These are phyloP conservation scores for Procambarus virginalis DNA, from an alignment of 1,140 invertebrate genomes.

Conservation along the genomic window DNA sequence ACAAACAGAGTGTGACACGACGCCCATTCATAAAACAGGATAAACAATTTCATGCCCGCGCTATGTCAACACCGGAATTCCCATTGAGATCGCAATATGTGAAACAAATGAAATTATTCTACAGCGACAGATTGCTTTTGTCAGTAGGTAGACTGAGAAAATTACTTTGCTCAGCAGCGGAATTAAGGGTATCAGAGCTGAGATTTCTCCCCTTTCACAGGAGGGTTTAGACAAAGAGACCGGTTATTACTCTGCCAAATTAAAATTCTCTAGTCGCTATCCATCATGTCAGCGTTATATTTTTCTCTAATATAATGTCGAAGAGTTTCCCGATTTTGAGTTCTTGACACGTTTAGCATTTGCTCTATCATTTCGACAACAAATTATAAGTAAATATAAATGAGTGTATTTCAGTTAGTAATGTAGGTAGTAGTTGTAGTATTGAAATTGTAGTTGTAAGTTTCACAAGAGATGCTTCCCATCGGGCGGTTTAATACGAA, in stretches of 20 bases:
- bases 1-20: neutral
- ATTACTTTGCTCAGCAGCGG: conserved; percentile 27
- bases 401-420: too few relatives aligned
- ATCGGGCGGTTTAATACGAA: too few relatives aligned
- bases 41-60: neutral
- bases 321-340: too few relatives aligned
- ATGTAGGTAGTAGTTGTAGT: too few relatives aligned
- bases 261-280: neutral
- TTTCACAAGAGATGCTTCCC: too few relatives aligned
- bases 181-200: conserved; percentile 10
- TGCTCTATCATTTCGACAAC: too few relatives aligned
- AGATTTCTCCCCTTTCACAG: neutral
- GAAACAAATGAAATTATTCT: conserved; percentile 60
- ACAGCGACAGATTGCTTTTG: conserved; percentile 50
- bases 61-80: conserved; percentile 49
- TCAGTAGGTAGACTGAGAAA: conserved; percentile 38
- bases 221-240: neutral
- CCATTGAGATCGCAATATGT: conserved; percentile 54
- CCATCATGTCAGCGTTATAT: too few relatives aligned
- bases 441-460: too few relatives aligned
- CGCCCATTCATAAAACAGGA: conserved; percentile 18
- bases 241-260: neutral
- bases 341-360: too few relatives aligned
- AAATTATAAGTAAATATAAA: too few relatives aligned
- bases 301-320: too few relatives aligned